Evolutionary conservation across 37 sponge, comb jelly and placozoan species (phyloP).

Genomic region (Beroe forskalii): DNA sequence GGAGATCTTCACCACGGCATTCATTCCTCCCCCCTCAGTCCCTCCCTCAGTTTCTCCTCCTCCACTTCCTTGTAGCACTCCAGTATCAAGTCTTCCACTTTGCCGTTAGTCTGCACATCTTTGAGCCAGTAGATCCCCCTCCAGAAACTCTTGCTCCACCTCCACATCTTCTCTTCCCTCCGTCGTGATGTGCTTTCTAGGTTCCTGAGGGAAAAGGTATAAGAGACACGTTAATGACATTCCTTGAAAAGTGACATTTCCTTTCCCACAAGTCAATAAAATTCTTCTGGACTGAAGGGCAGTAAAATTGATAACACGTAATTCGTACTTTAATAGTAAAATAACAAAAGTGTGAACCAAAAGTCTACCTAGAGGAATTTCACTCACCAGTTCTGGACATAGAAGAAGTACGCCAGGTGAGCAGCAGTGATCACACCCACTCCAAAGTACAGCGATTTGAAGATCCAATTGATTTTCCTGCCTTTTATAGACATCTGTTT

Average conservation of each 20-base stretch:
- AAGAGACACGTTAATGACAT: too few relatives aligned
- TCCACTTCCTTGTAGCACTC: conserved; percentile 40
- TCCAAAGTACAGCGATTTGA: not conserved
- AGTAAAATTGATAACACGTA: too few relatives aligned
- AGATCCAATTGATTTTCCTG: not conserved
- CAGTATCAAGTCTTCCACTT: not conserved
- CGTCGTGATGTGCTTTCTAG: not conserved
- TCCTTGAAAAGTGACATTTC: too few relatives aligned
- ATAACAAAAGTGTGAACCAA: too few relatives aligned
- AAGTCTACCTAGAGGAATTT: too few relatives aligned
- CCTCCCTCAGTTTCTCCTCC: conserved; percentile 21
- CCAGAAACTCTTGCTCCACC: conserved; percentile 9
- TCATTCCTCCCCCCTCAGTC: not conserved
- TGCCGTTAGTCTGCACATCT: not conserved
- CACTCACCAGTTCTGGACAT: conserved; percentile 14
- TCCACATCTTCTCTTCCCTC: conserved; percentile 42
- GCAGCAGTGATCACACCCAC: not conserved
- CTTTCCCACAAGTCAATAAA: too few relatives aligned
- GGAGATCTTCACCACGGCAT: too few relatives aligned
- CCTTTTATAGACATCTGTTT: conserved; percentile 30
- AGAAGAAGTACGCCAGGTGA: not conserved
- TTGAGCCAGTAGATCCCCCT: not conserved
- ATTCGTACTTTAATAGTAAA: too few relatives aligned
- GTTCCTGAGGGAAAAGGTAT: conserved; percentile 11
- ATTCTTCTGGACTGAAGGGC: too few relatives aligned